Evolutionary conservation across 2,888 invertebrate genomes (phyloP).

Genomic region (Parnassius orleans): DNA sequence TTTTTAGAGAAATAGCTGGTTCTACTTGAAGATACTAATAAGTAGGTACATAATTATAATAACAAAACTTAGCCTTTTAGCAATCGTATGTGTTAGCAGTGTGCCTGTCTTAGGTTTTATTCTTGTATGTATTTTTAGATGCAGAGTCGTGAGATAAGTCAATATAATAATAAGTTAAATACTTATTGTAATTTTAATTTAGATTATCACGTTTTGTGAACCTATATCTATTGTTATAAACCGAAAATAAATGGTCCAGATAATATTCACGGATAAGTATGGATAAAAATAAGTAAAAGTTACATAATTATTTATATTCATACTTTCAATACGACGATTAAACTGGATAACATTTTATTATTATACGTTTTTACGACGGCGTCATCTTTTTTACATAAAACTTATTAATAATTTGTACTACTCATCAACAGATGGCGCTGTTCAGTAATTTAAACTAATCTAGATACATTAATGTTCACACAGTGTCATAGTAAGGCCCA

Average conservation of each 20-base stretch:
- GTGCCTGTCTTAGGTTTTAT: conserved; percentile 60
- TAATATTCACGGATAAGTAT: too few species aligned
- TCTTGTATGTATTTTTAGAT: conserved; percentile 35
- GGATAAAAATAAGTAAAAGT: too few species aligned
- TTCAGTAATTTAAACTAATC: background rate
- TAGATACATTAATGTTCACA: too few species aligned
- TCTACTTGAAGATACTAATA: too few species aligned
- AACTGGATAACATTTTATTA: too few species aligned
- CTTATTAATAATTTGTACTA: too few species aligned
- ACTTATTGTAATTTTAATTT: conserved; percentile 18
- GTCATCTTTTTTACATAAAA: conserved; percentile 2
- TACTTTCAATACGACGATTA: background rate
- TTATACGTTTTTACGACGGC: background rate
- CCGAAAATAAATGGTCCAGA: too few species aligned
- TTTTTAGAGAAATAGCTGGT: too few species aligned
- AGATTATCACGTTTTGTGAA: conserved; percentile 13
- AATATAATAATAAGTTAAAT: conserved; percentile 4
- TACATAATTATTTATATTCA: too few species aligned
- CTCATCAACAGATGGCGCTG: conserved; percentile 26
- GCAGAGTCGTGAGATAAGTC: background rate
- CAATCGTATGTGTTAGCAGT: conserved; percentile 62
- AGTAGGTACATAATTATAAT: conserved; percentile 7
- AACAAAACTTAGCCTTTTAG: conserved; percentile 51
- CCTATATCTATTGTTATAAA: too few species aligned
- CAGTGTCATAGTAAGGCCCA: too few species aligned